A percentile compares a stretch with the other conserved stretches of the same genome.
These are phyloP conservation scores for Brachyptera risi DNA, from an alignment of 2,888 invertebrate genomes.

Conservation along the genomic window DNA sequence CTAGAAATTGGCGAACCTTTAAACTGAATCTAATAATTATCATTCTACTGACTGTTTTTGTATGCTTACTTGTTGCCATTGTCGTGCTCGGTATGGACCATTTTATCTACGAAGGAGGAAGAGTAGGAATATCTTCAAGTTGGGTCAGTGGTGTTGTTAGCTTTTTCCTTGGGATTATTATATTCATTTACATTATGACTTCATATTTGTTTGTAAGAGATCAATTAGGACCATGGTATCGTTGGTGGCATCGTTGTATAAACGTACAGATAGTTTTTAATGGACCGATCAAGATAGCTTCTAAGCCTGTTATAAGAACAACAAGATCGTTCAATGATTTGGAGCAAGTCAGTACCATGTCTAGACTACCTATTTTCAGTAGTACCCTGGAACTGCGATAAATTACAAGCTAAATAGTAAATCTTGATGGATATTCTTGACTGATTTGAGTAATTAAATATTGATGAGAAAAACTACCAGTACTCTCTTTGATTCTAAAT, in stretches of 20 bases:
- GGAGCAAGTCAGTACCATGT: too few relatives aligned
- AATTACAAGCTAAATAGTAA: too few relatives aligned
- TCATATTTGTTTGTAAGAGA: constrained; percentile 15
- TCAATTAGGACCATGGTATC: constrained; percentile 10
- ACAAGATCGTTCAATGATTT: too few relatives aligned
- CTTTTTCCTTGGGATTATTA: neutral
- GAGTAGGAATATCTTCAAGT: neutral
- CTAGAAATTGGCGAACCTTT: neutral
- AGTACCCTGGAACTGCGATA: too few relatives aligned
- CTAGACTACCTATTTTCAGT: too few relatives aligned
- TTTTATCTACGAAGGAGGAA: neutral
- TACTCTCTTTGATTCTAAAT: too few relatives aligned
- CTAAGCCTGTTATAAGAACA: too few relatives aligned
- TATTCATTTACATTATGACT: constrained; percentile 9
- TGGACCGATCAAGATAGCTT: too few relatives aligned
- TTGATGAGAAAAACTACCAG: too few relatives aligned
- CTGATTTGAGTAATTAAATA: too few relatives aligned
- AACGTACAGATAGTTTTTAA: neutral
- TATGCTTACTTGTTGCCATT: neutral
- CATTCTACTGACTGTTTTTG: neutral
- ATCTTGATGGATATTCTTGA: too few relatives aligned
- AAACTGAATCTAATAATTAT: neutral
- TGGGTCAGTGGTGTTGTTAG: constrained; percentile 5
- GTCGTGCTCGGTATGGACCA: neutral
- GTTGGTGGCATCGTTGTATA: constrained; percentile 17